A percentile compares a stretch with the other conserved stretches of the same genome.
phyloP scores from a whole-genome alignment of 2,888 invertebrate species.

The Pelosia muscerda region DNA sequence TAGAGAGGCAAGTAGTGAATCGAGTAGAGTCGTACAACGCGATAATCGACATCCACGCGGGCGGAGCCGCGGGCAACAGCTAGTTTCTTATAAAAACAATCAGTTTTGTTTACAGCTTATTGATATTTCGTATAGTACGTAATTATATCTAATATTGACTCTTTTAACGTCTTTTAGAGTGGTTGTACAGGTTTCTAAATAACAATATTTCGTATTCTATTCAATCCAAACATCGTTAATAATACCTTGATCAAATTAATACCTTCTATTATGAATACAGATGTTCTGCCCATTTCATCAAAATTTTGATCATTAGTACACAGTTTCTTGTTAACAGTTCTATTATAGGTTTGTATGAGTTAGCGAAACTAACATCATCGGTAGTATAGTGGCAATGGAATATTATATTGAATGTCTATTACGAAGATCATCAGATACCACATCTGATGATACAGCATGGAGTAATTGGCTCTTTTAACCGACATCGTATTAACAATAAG shows the following conservation, averaged over 20 bases:
- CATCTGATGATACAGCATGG: no score
- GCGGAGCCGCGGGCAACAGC: no score
- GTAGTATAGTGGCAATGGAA: background rate
- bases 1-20: no score
- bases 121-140: background rate
- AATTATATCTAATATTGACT: background rate
- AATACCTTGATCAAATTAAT: slow-evolving; percentile 73
- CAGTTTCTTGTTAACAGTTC: slow-evolving; percentile 57
- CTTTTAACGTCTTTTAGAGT: background rate
- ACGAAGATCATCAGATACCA: no score
- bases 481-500: no score
- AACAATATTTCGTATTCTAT: slow-evolving; percentile 25
- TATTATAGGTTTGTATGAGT: slow-evolving; percentile 51
- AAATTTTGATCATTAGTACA: slow-evolving; percentile 70
- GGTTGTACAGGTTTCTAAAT: slow-evolving; percentile 19
- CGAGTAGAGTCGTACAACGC: no score
- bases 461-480: no score
- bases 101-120: background rate
- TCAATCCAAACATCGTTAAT: slow-evolving; percentile 62
- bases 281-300: slow-evolving; percentile 57
- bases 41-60: no score
- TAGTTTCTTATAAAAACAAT: background rate
- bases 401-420: background rate
- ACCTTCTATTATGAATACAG: slow-evolving; percentile 47
- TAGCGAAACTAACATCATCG: slow-evolving; percentile 19